Evolutionary conservation across 2,113 vertebrate species (phyloP).

Genomic region (Capreolus pygargus): DNA sequence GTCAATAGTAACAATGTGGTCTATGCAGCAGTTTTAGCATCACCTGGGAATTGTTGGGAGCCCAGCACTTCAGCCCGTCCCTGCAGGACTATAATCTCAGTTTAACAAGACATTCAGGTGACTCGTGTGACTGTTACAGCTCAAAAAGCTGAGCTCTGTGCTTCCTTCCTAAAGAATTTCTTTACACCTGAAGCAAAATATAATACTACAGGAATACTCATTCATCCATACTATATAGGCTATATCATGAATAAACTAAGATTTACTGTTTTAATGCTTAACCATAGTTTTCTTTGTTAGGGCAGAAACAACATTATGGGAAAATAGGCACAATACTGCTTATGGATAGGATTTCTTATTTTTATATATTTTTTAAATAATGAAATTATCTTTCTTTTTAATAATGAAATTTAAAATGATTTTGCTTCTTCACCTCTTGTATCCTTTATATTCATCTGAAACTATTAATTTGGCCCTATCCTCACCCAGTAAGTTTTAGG

Average conservation of each 20-base stretch:
- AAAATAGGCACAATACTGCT: not conserved
- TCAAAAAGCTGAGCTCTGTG: not conserved
- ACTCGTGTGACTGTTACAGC: not conserved
- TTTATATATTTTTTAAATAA: not conserved
- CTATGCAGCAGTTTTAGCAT: not conserved
- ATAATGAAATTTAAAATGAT: not conserved
- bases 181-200: not conserved
- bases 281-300: not conserved
- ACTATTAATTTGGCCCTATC: not conserved
- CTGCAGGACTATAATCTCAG: not conserved
- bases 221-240: not conserved
- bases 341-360: not conserved
- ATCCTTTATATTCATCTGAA: not conserved
- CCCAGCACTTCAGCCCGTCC: not conserved
- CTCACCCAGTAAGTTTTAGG: not conserved
- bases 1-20: not conserved
- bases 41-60: not conserved
- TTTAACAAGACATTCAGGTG: not conserved
- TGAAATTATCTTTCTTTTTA: not conserved
- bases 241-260: not conserved
- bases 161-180: not conserved
- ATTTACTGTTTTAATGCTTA: not conserved
- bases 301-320: not conserved
- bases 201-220: not conserved
- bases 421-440: not conserved